phyloP scores from a whole-genome alignment of 92 coral and sea anemone genomes.

The Meandrina meandrites region DNA sequence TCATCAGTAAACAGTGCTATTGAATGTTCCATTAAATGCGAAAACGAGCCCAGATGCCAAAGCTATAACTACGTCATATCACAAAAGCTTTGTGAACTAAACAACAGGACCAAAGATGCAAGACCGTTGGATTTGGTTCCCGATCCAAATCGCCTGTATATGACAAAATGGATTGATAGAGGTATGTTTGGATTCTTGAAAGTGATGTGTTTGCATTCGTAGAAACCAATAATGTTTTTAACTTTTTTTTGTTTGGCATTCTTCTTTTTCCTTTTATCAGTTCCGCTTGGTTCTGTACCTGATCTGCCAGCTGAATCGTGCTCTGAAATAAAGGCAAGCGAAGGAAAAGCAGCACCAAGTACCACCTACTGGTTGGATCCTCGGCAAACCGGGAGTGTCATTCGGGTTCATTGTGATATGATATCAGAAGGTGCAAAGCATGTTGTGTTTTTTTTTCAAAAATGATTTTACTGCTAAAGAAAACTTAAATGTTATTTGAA shows the following conservation, averaged over 20 bases:
- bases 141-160: no score
- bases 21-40: neutral
- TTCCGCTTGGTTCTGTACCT: neutral
- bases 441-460: no score
- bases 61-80: no score
- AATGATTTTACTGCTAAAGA: no score
- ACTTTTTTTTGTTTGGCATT: neutral
- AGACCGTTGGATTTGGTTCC: no score
- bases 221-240: no score
- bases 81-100: no score
- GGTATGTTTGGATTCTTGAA: neutral
- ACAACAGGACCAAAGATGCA: no score
- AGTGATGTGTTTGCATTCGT: neutral
- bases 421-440: neutral
- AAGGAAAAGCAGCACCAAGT: neutral
- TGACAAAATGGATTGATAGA: neutral
- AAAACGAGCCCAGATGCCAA: no score
- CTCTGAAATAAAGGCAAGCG: no score
- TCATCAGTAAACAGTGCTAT: neutral
- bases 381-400: neutral
- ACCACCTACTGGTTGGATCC: neutral
- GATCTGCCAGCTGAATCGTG: no score
- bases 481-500: no score
- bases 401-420: neutral
- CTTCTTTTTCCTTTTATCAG: neutral